Evolutionary conservation across 2,888 invertebrate species (phyloP), one percentile per base, ranked within the genome.

Genomic region (Torymus auratus): DNA sequence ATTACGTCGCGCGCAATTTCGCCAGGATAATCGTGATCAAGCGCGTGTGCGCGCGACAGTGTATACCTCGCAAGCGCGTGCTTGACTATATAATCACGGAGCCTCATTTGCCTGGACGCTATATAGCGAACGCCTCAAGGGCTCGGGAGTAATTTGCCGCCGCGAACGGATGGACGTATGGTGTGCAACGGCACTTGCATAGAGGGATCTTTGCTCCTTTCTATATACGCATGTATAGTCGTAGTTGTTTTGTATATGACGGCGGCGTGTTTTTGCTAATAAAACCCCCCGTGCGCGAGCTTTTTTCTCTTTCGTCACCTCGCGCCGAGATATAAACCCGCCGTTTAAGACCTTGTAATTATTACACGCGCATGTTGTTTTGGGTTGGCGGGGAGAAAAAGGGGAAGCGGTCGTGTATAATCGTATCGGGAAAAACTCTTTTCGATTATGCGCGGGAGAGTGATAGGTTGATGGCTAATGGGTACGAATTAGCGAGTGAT

Each of bases 71-170:
- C 28, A 7, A 3, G 28, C 41, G 7, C 5, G 41, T 7, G 41
- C 41, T 41, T 41, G 41, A 41, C 41, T 41, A 41, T 73, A 55
- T 68, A 80, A 80, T 80, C 70, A 65, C 64, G 68, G 5, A 23
- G 56, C 70, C 75, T 75, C 74, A 80, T 80, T 80, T 80, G 70
- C 70, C 62, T 75, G 62, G 65, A 28, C n/a, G n/a, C n/a, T n/a
- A n/a, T n/a, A n/a, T n/a, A 13, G 60, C 7, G 41, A 41, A 7
- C 41, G 67, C 68, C 64, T 15, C 77, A 64, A 77, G 70, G 62
- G 77, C 58, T 41, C 41, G 41, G 7, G 41, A 41, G 41, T 41
- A 72, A 72, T 72, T 72, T 72, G 62, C 72, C 15, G 52, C 69
- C n/a, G 41, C n/a, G 15, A n/a, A 52, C 15, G 68, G 11, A 20